Percentiles rank a stretch among this genome's conserved stretches.
phyloP scores from a whole-genome alignment of 2,797 vertebrate genomes.

The Ficedula albicollis region DNA sequence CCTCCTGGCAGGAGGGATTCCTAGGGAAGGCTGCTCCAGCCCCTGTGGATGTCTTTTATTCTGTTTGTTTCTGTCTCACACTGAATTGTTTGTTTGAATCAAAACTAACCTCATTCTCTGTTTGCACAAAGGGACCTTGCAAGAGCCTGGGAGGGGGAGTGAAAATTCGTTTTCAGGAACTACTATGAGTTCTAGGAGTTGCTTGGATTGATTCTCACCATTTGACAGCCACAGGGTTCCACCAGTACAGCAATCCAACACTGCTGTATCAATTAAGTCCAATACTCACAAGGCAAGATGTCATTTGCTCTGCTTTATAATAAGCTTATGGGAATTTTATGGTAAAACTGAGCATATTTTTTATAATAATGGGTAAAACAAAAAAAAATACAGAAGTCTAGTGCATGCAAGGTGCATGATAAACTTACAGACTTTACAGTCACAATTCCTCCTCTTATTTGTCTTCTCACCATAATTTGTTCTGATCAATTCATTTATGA shows the following conservation, averaged over 20 bases:
- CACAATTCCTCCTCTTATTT: neutral
- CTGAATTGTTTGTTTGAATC: accelerated
- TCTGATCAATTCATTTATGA: neutral
- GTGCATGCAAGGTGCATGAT: neutral
- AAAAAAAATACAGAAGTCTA: neutral
- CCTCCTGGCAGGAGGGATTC: neutral
- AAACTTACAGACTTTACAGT: neutral
- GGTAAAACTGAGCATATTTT: neutral
- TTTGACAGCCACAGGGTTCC: neutral
- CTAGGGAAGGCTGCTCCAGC: neutral
- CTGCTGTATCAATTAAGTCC: neutral
- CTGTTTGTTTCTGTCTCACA: accelerated
- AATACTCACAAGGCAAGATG: neutral
- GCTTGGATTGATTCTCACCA: neutral
- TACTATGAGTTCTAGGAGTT: neutral
- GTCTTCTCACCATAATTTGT: neutral
- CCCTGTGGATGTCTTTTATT: neutral
- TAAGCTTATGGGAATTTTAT: neutral
- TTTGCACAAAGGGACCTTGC: neutral
- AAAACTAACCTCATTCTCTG: neutral
- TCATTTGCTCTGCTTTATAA: neutral
- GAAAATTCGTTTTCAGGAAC: neutral
- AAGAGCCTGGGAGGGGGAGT: neutral
- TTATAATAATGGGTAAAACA: neutral
- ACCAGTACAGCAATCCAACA: neutral